Conservation (phyloP, 2,113 vertebrate species). For the Hyperopisus bebe region DNA sequence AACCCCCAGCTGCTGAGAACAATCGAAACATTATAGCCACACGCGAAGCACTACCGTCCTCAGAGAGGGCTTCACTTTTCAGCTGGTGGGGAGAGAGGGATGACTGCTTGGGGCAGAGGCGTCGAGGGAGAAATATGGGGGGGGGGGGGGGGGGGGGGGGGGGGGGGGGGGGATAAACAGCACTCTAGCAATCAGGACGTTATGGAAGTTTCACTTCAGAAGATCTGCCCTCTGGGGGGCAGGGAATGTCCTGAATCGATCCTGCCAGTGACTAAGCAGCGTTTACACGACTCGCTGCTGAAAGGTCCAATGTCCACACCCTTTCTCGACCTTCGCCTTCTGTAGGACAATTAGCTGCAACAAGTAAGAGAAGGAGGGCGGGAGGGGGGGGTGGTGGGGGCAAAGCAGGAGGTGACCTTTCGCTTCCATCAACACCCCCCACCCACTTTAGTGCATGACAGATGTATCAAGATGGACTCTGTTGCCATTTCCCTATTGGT, state of each 20-base stretch:
- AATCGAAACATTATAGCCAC: constrained; percentile 3
- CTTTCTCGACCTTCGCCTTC: constrained; percentile 9
- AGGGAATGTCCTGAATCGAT: neutral
- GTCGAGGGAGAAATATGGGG: neutral
- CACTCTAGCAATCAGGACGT: neutral
- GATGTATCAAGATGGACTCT: neutral
- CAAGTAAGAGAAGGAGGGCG: neutral
- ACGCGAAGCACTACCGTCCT: neutral
- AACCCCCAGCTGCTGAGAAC: neutral
- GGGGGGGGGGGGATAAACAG: too few species aligned
- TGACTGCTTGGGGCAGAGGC: neutral
- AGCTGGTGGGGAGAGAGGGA: neutral
- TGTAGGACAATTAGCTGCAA: neutral
- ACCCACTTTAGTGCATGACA: neutral
- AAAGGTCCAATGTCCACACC: neutral
- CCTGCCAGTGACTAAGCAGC: neutral
- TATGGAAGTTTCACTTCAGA: neutral
- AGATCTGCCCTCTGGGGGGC: neutral
- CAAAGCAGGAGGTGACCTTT: neutral
- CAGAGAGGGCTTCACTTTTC: neutral
- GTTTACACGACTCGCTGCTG: neutral
- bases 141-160: too few species aligned
- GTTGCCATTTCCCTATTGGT: neutral
- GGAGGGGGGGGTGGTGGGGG: neutral
- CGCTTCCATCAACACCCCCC: neutral